Evolutionary conservation across 2,797 vertebrate species (phyloP).

Genomic region (Myioborus miniatus): DNA sequence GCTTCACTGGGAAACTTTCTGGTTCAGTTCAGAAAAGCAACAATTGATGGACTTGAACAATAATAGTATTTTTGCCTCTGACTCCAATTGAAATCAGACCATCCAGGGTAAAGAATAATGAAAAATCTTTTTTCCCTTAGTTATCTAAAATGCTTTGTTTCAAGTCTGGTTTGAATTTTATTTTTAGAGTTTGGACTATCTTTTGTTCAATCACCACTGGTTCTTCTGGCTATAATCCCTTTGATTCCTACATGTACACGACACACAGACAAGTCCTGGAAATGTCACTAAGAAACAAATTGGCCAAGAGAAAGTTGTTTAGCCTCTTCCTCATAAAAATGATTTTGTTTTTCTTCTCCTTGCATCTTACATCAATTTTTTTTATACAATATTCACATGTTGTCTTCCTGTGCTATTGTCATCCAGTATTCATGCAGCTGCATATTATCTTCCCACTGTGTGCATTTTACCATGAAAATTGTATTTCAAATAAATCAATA

Average conservation of each 20-base stretch:
- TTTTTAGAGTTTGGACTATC: background rate
- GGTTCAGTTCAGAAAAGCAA: background rate
- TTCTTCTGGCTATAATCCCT: background rate
- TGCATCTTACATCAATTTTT: background rate
- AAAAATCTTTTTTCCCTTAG: background rate
- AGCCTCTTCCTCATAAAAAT: background rate
- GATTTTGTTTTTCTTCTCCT: background rate
- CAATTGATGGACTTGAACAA: background rate
- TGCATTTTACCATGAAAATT: background rate
- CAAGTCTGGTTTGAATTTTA: background rate
- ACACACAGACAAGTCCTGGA: background rate
- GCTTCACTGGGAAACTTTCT: background rate
- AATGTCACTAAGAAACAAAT: background rate
- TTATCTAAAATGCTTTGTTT: background rate
- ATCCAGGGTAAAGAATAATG: background rate
- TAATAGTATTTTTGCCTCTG: background rate
- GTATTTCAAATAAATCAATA: constrained; percentile 27
- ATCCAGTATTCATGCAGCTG: background rate
- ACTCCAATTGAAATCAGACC: background rate
- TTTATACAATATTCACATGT: background rate
- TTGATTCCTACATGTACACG: background rate
- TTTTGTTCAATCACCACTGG: background rate
- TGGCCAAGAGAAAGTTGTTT: background rate
- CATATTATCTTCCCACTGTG: background rate
- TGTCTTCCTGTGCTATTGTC: background rate